phyloP scores from a whole-genome alignment of 2,888 invertebrate species.

The Hemithea aestivaria region DNA sequence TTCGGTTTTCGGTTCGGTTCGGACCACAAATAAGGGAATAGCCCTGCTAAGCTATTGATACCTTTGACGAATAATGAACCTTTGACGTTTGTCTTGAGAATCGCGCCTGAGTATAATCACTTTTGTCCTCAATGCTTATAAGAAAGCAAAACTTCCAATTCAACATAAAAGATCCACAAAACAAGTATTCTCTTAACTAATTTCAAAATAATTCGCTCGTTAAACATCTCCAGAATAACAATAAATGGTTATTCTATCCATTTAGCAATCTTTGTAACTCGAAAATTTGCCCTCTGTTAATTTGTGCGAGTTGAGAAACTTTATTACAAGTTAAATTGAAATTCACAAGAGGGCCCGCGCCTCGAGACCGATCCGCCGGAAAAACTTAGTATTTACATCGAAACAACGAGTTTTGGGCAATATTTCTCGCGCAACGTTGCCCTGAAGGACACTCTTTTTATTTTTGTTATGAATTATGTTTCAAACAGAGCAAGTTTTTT shows the following conservation, averaged over 20 bases:
- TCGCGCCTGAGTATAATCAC: too few relatives aligned
- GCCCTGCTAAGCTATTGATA: too few relatives aligned
- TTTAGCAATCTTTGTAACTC: constrained; percentile 22
- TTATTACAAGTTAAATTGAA: constrained; percentile 72
- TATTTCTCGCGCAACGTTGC: constrained; percentile 32
- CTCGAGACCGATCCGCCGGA: constrained; percentile 22
- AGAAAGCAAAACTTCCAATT: too few relatives aligned
- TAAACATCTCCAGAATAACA: too few relatives aligned
- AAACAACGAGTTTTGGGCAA: constrained; percentile 27
- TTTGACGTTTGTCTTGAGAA: too few relatives aligned
- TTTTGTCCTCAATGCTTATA: too few relatives aligned
- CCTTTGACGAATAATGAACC: too few relatives aligned
- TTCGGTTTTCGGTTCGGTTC: too few relatives aligned
- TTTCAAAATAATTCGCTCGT: too few relatives aligned
- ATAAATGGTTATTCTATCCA: background rate
- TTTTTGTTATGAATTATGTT: constrained; percentile 21
- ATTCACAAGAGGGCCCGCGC: constrained; percentile 46
- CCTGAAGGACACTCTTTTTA: constrained; percentile 32
- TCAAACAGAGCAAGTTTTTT: constrained; percentile 7
- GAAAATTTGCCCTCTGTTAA: constrained; percentile 44
- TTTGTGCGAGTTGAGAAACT: constrained; percentile 54
- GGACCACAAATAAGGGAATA: too few relatives aligned
- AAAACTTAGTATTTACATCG: constrained; percentile 26
- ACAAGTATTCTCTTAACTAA: too few relatives aligned
- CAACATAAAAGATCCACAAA: too few relatives aligned